Percentiles rank a stretch among this genome's conserved stretches.
Evolutionary conservation across 2,113 vertebrate genomes (phyloP).

Genomic region (Siniperca chuatsi): DNA sequence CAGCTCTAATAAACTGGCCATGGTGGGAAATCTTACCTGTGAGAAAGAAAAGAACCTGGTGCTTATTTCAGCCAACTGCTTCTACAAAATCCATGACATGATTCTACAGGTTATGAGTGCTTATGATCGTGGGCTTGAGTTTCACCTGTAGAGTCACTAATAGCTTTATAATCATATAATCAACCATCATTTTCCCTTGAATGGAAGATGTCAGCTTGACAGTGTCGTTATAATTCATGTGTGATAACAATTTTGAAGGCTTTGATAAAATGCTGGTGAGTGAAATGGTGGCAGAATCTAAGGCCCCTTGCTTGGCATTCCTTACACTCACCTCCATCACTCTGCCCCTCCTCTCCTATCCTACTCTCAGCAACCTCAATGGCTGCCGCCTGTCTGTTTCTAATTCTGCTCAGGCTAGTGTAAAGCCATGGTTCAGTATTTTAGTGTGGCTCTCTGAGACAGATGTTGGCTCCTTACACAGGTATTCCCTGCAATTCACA

Average conservation of each 20-base stretch:
- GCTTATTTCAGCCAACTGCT: conserved; percentile 6
- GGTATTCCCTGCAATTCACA: conserved; percentile 57
- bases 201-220: conserved; percentile 30
- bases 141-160: conserved; percentile 32
- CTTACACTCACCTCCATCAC: conserved; percentile 48
- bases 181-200: conserved; percentile 9
- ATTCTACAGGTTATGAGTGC: neutral
- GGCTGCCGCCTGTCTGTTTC: conserved; percentile 54
- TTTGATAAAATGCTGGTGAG: conserved; percentile 8
- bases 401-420: conserved; percentile 67
- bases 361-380: conserved; percentile 18
- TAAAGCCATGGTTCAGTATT: conserved; percentile 56
- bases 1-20: neutral
- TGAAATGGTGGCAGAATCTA: conserved; percentile 41
- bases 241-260: conserved; percentile 7
- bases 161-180: conserved; percentile 35
- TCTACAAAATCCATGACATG: neutral
- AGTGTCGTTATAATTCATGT: conserved; percentile 17
- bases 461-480: conserved; percentile 49
- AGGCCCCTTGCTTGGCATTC: conserved; percentile 56
- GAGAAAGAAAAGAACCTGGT: neutral
- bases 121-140: conserved; percentile 12
- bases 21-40: neutral
- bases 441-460: conserved; percentile 44
- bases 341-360: conserved; percentile 42